Base-by-base conservation (phyloP, 2,797 vertebrate genomes). In the Enteromius treurensis region DNA sequence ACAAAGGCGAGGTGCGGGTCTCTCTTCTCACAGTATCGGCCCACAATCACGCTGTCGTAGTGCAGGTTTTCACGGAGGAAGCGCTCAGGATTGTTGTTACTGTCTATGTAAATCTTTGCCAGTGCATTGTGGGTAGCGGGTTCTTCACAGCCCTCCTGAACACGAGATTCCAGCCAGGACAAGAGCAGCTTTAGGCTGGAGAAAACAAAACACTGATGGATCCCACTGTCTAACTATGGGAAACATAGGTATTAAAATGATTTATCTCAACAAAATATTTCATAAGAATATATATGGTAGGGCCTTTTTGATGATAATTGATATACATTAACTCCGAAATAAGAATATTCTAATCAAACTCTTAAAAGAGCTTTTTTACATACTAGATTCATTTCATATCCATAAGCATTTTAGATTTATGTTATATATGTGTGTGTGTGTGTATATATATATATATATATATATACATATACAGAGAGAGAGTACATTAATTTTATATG, bases 51-150 rank as follows among this genome's bases (percentile, higher is more conserved):
- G 88, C 97, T 98, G 92, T 98, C 96, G 0, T 98, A 98, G 88
- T 88, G 96, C 10, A 95, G 92, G 83, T 98, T 98, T 89, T 98
- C 96, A 53, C 95, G 94, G 86, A 98, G 91, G 89, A 98, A 98
- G 53, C 94, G 94, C 89, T 97, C 96, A 0, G 97, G 96, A 88
- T 95, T 97, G 89, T 96, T 97, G 91, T 96, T 97, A 92, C 96
- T 97, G 93, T 98, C 96, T 1, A 98, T 97, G 92, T 97, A 98
- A 88, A 97, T 97, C 90, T 98, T 98, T 51, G 97, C 96, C 87
- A 98, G 88, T 23, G 97, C 96, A 23, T 97, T 98, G 82, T 98
- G 97, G 65, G 96, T 97, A 0, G 97, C 96, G 4, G 97, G 96
- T 86, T 98, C 97, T 89, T 97, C 95, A 55, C 95, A 97, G 75